phyloP scores from a whole-genome alignment of 2,113 vertebrate genomes.

The Madoqua kirkii region DNA sequence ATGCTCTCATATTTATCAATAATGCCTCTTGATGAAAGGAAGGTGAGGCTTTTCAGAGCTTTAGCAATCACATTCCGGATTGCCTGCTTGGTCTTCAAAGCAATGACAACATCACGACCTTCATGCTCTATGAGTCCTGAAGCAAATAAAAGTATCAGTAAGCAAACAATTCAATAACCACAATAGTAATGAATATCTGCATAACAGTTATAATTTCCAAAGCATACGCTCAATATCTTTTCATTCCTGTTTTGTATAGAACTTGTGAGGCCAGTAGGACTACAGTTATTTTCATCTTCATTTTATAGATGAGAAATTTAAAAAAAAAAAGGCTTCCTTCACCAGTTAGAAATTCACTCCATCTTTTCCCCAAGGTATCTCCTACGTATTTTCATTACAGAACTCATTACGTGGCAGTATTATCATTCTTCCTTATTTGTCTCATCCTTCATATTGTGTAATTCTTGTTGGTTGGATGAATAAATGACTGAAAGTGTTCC shows the following conservation, averaged over 20 bases:
- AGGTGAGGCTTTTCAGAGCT: conserved; percentile 72
- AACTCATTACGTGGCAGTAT: background rate
- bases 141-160: background rate
- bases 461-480: background rate
- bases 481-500: background rate
- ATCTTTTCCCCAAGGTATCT: background rate
- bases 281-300: background rate
- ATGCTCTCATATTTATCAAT: conserved; percentile 70
- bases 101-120: conserved; percentile 71
- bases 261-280: background rate
- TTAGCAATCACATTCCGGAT: conserved; percentile 70
- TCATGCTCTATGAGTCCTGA: conserved; percentile 60
- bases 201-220: background rate
- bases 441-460: background rate
- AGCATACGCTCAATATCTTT: background rate
- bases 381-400: background rate
- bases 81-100: conserved; percentile 75
- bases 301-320: background rate
- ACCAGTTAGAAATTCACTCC: background rate
- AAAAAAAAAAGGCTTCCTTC: background rate
- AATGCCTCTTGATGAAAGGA: conserved; percentile 74
- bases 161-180: background rate
- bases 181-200: no score
- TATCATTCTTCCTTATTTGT: background rate
- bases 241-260: background rate